Percentiles rank a stretch among this genome's conserved stretches.
Evolutionary conservation across 2,888 invertebrate species (phyloP).

Genomic region (Cremastinae sp.): DNA sequence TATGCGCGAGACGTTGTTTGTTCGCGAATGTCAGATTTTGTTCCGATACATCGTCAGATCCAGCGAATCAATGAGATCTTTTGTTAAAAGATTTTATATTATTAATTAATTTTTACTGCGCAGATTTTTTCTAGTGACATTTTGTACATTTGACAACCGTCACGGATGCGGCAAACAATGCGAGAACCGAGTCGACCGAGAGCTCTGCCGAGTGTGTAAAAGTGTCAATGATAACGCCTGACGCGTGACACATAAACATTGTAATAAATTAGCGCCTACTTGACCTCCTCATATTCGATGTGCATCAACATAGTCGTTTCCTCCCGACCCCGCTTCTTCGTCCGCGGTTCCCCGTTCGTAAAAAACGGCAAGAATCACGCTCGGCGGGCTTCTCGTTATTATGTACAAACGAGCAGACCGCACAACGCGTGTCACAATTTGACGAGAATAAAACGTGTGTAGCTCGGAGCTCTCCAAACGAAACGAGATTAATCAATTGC

Average conservation of each 20-base stretch:
- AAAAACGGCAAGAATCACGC: neutral
- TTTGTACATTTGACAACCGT: too few species aligned
- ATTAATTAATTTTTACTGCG: too few species aligned
- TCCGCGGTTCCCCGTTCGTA: slow-evolving; percentile 34
- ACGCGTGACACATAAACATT: slow-evolving; percentile 79
- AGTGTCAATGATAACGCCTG: slow-evolving; percentile 68
- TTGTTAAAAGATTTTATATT: too few species aligned
- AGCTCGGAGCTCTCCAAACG: slow-evolving; percentile 69
- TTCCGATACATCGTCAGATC: too few species aligned
- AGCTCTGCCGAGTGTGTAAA: slow-evolving; percentile 35
- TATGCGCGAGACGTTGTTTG: too few species aligned
- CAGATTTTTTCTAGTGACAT: too few species aligned
- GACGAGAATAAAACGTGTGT: slow-evolving; percentile 62
- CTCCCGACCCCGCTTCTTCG: slow-evolving; percentile 62
- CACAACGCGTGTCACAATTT: slow-evolving; percentile 72
- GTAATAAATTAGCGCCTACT: slow-evolving; percentile 79
- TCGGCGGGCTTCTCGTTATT: neutral
- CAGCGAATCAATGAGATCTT: too few species aligned
- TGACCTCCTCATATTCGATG: slow-evolving; percentile 76
- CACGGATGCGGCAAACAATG: neutral
- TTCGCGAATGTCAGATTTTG: neutral
- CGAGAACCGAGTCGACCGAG: neutral
- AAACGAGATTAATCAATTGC: slow-evolving; percentile 69
- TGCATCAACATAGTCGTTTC: slow-evolving; percentile 57
- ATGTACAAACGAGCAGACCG: slow-evolving; percentile 59